These are phyloP conservation scores for Amphimedon queenslandica DNA, from an alignment of 37 sponge, comb jelly and placozoan species.

Conservation along the genomic window DNA sequence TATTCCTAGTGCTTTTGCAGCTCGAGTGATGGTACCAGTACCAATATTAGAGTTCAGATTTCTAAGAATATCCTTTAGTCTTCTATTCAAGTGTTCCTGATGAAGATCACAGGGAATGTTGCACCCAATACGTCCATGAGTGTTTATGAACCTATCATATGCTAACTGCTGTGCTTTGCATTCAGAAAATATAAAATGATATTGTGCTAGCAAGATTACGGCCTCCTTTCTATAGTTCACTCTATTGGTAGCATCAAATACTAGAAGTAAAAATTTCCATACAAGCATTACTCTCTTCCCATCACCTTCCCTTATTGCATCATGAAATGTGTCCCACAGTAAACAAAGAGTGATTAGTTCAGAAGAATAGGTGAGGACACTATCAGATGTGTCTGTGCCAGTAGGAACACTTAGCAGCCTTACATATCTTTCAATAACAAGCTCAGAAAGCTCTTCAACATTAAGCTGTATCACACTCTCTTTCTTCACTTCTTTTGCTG, in stretches of 20 bases:
- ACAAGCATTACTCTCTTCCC: constrained; percentile 25
- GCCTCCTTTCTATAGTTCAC: constrained; percentile 17
- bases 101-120: not conserved
- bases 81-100: not conserved
- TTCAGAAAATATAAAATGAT: constrained; percentile 11
- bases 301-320: constrained; percentile 56
- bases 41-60: not conserved
- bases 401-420: too few species aligned
- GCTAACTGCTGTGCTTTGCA: not conserved
- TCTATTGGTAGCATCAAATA: constrained; percentile 4
- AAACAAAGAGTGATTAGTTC: too few species aligned
- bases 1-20: not conserved
- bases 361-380: too few species aligned
- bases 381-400: too few species aligned
- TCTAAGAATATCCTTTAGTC: not conserved
- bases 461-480: too few species aligned
- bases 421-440: too few species aligned
- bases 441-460: too few species aligned
- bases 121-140: not conserved
- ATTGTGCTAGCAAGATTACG: constrained; percentile 14
- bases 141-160: not conserved
- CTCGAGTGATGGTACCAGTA: not conserved
- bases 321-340: constrained; percentile 16
- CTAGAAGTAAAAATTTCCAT: constrained; percentile 42
- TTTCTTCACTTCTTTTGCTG: too few species aligned